Evolutionary conservation across 1,140 invertebrate species (phyloP).

Genomic region (Periplaneta americana): DNA sequence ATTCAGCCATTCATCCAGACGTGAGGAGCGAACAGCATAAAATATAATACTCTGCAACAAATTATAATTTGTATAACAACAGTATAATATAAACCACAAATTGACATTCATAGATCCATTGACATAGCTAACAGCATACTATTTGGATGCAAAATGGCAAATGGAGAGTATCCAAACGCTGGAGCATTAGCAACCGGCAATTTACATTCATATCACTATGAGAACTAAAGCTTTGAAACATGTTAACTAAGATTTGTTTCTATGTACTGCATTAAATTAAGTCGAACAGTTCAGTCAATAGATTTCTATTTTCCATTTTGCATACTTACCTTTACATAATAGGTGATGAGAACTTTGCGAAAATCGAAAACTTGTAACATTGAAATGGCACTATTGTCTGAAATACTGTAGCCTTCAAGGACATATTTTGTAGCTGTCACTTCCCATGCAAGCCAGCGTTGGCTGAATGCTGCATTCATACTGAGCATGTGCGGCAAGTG

Average conservation of each 20-base stretch:
- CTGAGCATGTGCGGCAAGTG: constrained; percentile 85
- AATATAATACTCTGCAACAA: constrained; percentile 92
- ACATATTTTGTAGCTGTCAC: constrained; percentile 91
- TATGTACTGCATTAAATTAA: too few relatives aligned
- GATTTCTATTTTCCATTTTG: too few relatives aligned
- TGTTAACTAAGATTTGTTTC: too few relatives aligned
- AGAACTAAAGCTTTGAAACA: too few relatives aligned
- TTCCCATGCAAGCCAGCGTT: constrained; percentile 98
- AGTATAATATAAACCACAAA: neutral
- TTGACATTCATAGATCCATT: too few relatives aligned
- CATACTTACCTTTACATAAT: constrained; percentile 84
- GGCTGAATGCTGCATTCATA: constrained; percentile 93
- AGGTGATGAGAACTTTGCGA: constrained; percentile 91
- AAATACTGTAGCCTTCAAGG: constrained; percentile 96
- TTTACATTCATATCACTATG: neutral
- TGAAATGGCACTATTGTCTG: constrained; percentile 92
- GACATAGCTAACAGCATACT: too few relatives aligned
- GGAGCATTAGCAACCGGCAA: too few relatives aligned
- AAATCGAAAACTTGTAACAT: constrained; percentile 98
- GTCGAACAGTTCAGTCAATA: too few relatives aligned
- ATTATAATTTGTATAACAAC: constrained; percentile 30
- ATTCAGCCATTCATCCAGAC: constrained; percentile 85
- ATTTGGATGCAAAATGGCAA: too few relatives aligned
- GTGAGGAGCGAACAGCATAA: constrained; percentile 84
- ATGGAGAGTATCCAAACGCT: too few relatives aligned